A percentile compares a stretch with the other conserved stretches of the same genome.
Conservation (phyloP, 2,797 vertebrate genomes). For the Neomorphus geoffroyi region DNA sequence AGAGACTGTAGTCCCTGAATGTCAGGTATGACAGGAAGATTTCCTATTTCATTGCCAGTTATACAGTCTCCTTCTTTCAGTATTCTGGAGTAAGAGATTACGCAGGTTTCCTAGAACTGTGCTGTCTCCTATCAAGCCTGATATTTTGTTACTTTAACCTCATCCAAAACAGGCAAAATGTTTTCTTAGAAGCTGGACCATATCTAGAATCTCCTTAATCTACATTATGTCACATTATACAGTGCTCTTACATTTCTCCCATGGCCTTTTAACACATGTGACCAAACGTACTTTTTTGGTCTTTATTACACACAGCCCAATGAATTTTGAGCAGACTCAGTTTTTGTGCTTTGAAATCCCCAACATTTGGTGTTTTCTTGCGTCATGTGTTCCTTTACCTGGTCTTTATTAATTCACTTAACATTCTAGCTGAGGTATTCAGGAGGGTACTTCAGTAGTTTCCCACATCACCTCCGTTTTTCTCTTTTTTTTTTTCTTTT, state of each 20-base stretch:
- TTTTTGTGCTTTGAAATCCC: neutral
- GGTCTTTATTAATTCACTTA: neutral
- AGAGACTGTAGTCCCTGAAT: neutral
- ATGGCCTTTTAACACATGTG: accelerated
- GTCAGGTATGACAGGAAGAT: neutral
- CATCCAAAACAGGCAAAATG: neutral
- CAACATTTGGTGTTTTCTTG: neutral
- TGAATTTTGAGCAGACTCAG: neutral
- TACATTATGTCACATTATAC: neutral
- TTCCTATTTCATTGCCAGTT: neutral
- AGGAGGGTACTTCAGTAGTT: neutral
- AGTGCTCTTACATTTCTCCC: neutral
- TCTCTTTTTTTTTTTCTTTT: too few relatives aligned
- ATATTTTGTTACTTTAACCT: neutral
- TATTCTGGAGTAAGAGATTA: neutral
- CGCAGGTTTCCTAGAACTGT: neutral
- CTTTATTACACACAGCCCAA: neutral
- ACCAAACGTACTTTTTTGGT: neutral
- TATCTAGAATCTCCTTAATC: neutral
- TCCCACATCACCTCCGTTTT: neutral
- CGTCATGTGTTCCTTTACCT: neutral
- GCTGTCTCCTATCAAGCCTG: neutral
- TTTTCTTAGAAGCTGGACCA: neutral
- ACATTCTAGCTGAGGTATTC: neutral
- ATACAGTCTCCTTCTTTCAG: neutral